Evolutionary conservation across 2,797 vertebrate species (phyloP).

Genomic region (Mus minutoides): DNA sequence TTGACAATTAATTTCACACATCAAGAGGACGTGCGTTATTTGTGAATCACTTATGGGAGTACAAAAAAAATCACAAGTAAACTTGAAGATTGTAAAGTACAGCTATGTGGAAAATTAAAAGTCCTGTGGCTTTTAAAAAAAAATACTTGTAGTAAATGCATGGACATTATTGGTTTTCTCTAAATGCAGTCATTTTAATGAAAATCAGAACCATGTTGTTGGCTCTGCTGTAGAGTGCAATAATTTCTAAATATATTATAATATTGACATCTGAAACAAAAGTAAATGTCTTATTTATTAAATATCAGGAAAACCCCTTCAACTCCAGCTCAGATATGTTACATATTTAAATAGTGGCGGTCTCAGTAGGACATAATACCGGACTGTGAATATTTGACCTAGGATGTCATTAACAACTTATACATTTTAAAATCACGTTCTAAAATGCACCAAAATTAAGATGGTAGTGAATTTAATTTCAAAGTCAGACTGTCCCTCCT

Average conservation of each 20-base stretch:
- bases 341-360: conserved; percentile 85
- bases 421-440: conserved; percentile 87
- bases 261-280: conserved; percentile 57
- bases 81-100: background rate
- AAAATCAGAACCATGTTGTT: conserved; percentile 30
- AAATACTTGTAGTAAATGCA: background rate
- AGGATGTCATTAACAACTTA: conserved; percentile 86
- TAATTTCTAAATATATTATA: conserved; percentile 53
- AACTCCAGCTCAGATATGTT: conserved; percentile 57
- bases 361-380: conserved; percentile 80
- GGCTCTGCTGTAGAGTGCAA: background rate
- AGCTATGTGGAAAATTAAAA: background rate
- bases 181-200: background rate
- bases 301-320: conserved; percentile 62
- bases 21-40: conserved; percentile 39
- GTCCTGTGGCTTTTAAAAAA: background rate
- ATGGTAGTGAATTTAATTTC: conserved; percentile 89
- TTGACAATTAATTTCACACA: conserved; percentile 15
- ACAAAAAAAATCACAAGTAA: conserved; percentile 17
- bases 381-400: conserved; percentile 85
- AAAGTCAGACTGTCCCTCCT: conserved; percentile 87
- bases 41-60: conserved; percentile 16
- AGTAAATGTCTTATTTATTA: conserved; percentile 83
- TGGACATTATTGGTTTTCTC: conserved; percentile 27
- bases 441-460: conserved; percentile 86